phyloP scores from a whole-genome alignment of 2,113 vertebrate species.

The Lampris megalopsis region DNA sequence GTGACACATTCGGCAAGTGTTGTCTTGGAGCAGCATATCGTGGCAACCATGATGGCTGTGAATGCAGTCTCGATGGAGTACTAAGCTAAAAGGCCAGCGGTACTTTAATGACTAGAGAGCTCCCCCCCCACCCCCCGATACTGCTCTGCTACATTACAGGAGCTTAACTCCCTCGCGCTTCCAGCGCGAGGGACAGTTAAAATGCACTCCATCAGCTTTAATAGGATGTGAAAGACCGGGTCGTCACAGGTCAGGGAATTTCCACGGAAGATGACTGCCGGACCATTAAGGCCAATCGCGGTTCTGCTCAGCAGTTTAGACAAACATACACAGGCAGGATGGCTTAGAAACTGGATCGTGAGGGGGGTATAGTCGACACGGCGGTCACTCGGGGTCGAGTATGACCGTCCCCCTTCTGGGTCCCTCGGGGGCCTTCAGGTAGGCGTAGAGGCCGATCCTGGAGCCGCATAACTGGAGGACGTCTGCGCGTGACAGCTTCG shows the following conservation, averaged over 20 bases:
- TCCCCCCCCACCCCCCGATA: constrained; percentile 33
- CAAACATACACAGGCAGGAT: constrained; percentile 45
- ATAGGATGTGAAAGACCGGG: constrained; percentile 62
- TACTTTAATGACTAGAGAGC: constrained; percentile 42
- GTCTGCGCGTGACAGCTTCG: too few species aligned
- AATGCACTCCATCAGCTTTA: constrained; percentile 47
- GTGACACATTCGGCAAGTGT: background rate
- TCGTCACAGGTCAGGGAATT: constrained; percentile 63
- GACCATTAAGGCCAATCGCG: constrained; percentile 36
- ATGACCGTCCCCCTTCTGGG: too few species aligned
- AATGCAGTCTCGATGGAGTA: constrained; percentile 17
- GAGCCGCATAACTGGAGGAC: too few species aligned
- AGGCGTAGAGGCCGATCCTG: too few species aligned
- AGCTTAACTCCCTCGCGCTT: constrained; percentile 47
- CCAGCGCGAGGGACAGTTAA: constrained; percentile 23
- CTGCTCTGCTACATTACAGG: constrained; percentile 49
- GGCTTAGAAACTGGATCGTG: constrained; percentile 19
- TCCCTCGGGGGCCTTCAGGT: too few species aligned
- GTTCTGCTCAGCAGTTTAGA: constrained; percentile 28
- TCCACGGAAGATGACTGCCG: constrained; percentile 55
- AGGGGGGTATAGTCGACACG: background rate
- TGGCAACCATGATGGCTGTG: background rate
- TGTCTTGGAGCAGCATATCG: background rate
- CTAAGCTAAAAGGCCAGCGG: constrained; percentile 38
- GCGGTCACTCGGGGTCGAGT: too few species aligned